A percentile compares a stretch with the other conserved stretches of the same genome.
Evolutionary conservation across 2,113 vertebrate genomes (phyloP).

Genomic region (Ictidomys tridecemlineatus): DNA sequence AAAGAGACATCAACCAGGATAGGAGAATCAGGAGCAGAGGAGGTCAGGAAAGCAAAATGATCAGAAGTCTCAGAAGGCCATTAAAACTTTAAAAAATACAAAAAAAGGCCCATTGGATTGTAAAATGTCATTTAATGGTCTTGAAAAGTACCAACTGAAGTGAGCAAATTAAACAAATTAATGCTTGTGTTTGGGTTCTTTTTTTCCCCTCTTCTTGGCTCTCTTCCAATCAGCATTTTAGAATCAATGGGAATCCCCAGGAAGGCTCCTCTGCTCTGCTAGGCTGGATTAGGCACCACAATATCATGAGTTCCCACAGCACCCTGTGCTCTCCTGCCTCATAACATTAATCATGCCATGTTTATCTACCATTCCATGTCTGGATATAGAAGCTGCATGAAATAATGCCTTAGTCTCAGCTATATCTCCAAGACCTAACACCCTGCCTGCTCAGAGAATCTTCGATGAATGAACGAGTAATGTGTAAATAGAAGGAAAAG

Average conservation of each 20-base stretch:
- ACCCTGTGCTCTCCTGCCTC: background rate
- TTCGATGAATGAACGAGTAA: slow-evolving; percentile 1
- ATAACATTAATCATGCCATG: background rate
- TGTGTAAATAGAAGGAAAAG: background rate
- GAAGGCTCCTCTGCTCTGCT: background rate
- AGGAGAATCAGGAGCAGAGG: background rate
- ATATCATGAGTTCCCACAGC: background rate
- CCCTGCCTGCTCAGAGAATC: background rate
- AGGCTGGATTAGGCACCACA: background rate
- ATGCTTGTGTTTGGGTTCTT: background rate
- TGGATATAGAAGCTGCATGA: slow-evolving; percentile 11
- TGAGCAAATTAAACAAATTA: background rate
- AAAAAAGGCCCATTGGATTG: background rate
- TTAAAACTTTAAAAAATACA: background rate
- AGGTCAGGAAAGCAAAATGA: background rate
- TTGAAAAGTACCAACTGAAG: background rate
- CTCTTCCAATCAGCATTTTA: background rate
- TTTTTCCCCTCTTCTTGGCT: background rate
- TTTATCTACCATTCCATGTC: background rate
- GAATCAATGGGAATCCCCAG: background rate
- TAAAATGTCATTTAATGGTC: background rate
- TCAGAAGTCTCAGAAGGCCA: background rate
- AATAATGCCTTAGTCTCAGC: background rate
- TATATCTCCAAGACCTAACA: background rate
- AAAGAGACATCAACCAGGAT: background rate